A percentile compares a stretch with the other conserved stretches of the same genome.
These are phyloP conservation scores for Allolobophora icterica DNA, from an alignment of 2,888 invertebrate species.

Conservation along the genomic window DNA sequence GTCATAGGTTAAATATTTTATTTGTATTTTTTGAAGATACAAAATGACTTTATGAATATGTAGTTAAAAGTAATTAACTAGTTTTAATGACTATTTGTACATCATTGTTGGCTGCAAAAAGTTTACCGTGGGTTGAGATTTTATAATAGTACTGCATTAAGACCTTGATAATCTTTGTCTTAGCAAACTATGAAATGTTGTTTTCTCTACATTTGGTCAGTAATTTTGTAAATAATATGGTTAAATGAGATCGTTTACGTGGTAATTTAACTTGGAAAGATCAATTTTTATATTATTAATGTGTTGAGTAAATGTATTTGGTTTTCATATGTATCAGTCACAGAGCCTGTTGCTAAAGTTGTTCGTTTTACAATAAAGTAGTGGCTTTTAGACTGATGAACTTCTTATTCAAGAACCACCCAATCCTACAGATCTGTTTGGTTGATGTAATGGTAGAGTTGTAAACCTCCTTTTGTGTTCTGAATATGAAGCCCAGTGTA, in stretches of 20 bases:
- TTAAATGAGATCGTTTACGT: background rate
- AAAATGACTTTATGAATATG: background rate
- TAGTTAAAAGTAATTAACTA: background rate
- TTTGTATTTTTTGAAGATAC: background rate
- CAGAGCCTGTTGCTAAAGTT: conserved; percentile 23
- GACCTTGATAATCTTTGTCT: background rate
- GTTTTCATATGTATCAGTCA: conserved; percentile 7
- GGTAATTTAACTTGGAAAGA: background rate
- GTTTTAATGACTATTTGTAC: conserved; percentile 17
- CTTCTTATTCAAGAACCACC: background rate
- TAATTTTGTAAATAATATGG: conserved; percentile 24
- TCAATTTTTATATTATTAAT: conserved; percentile 17
- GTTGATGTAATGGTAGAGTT: no score
- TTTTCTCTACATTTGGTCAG: background rate
- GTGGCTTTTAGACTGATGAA: background rate
- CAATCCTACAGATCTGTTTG: no score
- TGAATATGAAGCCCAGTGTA: no score
- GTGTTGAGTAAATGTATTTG: background rate
- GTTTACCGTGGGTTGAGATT: background rate
- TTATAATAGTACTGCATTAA: background rate
- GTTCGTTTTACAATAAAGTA: conserved; percentile 28
- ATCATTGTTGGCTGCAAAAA: background rate
- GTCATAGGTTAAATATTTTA: background rate
- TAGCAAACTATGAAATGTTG: background rate
- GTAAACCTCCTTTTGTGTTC: no score